Base-by-base conservation (phyloP, 2,888 invertebrate species). In the Thereva nobilitata region DNA sequence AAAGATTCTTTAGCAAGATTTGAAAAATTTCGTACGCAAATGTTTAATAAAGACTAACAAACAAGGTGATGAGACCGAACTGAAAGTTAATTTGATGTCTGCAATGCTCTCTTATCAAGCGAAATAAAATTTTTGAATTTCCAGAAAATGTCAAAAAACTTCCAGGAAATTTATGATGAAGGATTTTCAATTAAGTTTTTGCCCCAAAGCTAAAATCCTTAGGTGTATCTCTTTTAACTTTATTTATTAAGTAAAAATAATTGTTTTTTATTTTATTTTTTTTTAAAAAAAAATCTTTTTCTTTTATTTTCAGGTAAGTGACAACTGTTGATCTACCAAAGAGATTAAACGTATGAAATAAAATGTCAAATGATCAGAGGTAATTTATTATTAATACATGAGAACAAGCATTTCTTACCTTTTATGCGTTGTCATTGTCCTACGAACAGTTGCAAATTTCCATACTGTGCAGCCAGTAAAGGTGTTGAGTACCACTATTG, bases 401-500 rank as follows among this genome's bases (percentile, higher is more conserved):
- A 1, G 5, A 47, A 47, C 12, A 8, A 47, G 12, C 5, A n/a
- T 4, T 7, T 9, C 72, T 75, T 71, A 79, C 79, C 77, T 75
- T 70, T 76, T 81, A 70, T 79, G 77, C 73, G 76, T 74, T 57
- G 79, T 79, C 70, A 83, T 75, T 12, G 77, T 78, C 4, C 80
- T 78, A 34, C 84, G 79, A 4, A 81, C 79, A 8, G 81, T 80
- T 47, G 83, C 85, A 71, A 89, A 80, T 57, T 84, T 84, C 83
- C 85, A 89, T 12, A 93, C 87, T 2, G 87, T 87, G 34, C 84
- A 79, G 68, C 86, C 86, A 54, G 93, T 93, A 74, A 87, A 84
- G 0, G 86, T 79, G 76, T 93, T 93, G 69, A 93, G 80, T 4
- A 89, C 79, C 3, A 88, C 83, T 69, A 93, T 91, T 52, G 87